Percentiles rank a stretch among this genome's conserved stretches.
These are phyloP conservation scores for Cephus rjabovi DNA, from an alignment of 2,888 invertebrate genomes.

Conservation along the genomic window DNA sequence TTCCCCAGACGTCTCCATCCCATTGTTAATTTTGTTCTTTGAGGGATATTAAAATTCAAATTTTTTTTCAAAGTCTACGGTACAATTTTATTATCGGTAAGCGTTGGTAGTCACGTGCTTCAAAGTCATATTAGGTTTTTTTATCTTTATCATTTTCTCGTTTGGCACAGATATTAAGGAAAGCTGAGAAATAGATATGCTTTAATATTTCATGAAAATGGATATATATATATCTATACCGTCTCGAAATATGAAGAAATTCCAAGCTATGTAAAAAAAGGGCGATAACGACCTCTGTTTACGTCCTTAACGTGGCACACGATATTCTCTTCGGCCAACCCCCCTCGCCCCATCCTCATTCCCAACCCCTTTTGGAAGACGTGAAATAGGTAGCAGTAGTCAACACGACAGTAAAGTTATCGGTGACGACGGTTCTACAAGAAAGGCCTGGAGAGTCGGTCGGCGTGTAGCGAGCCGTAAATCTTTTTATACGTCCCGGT, in stretches of 20 bases:
- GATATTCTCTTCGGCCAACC: not conserved
- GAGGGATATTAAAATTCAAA: too few relatives aligned
- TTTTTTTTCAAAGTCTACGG: too few relatives aligned
- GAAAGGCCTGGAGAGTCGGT: not conserved
- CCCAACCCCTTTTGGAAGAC: not conserved
- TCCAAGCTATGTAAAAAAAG: constrained; percentile 29
- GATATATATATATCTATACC: too few relatives aligned
- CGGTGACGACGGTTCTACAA: constrained; percentile 31
- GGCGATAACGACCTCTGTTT: constrained; percentile 31
- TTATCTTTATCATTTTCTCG: too few relatives aligned
- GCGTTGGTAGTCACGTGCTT: too few relatives aligned
- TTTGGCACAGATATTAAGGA: too few relatives aligned
- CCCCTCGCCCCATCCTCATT: not conserved
- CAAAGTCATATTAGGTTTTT: too few relatives aligned
- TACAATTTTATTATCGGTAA: too few relatives aligned
- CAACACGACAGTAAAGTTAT: constrained; percentile 56
- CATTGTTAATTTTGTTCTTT: too few relatives aligned
- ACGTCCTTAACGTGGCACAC: constrained; percentile 10
- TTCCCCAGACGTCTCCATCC: too few relatives aligned
- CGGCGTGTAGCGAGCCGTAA: constrained; percentile 37
- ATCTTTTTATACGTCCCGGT: constrained; percentile 51
- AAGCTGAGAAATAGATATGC: too few relatives aligned
- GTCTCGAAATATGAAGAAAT: constrained; percentile 16
- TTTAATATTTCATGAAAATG: too few relatives aligned
- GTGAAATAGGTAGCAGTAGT: constrained; percentile 25